phyloP scores from a whole-genome alignment of 2,797 vertebrate species.

The Cirrhinus mrigala region DNA sequence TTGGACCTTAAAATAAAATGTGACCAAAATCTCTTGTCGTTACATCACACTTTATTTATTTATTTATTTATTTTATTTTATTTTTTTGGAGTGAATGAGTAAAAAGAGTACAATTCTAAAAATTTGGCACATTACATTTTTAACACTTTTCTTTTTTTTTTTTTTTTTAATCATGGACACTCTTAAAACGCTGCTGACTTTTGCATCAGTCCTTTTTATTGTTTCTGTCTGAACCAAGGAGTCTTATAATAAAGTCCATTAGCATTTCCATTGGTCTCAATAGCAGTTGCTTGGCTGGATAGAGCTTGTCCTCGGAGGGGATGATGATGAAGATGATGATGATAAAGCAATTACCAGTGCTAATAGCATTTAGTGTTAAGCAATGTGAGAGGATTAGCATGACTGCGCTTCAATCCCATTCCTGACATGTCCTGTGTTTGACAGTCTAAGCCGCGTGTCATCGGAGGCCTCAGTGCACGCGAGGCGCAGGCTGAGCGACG shows the following conservation, averaged over 20 bases:
- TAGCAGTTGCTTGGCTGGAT: neutral
- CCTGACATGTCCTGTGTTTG: slow-evolving; percentile 43
- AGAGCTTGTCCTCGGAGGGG: neutral
- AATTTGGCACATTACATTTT: neutral
- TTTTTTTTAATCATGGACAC: neutral
- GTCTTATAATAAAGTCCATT: neutral
- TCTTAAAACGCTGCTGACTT: neutral
- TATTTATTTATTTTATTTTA: no score
- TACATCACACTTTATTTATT: neutral
- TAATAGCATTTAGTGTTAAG: slow-evolving; percentile 57
- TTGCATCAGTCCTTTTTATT: neutral
- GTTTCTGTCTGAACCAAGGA: neutral
- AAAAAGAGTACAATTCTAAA: neutral
- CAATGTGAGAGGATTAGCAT: slow-evolving; percentile 3
- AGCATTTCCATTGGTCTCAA: neutral
- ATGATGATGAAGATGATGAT: slow-evolving; percentile 26
- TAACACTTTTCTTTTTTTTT: neutral
- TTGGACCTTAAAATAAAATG: no score
- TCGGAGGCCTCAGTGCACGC: neutral
- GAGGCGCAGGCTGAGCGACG: neutral
- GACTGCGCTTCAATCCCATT: slow-evolving; percentile 44
- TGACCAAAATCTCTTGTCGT: no score
- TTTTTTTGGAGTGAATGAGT: neutral
- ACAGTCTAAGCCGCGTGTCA: slow-evolving; percentile 16
- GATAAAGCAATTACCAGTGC: slow-evolving; percentile 51